Conservation (phyloP, 23 tunicate genomes). For the Styela clava region DNA sequence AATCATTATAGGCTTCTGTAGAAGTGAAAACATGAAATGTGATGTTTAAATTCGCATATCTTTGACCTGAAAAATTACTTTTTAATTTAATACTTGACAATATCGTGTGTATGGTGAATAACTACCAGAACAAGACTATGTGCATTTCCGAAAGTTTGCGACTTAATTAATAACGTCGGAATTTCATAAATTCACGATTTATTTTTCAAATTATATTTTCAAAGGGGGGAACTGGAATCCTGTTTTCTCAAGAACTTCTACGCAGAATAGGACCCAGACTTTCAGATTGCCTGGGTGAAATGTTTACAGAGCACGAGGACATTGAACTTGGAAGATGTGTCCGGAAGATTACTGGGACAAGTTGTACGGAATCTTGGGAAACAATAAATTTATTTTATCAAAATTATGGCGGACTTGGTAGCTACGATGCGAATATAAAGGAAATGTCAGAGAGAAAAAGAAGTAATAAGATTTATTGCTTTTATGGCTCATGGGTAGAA, state of each 20-base stretch:
- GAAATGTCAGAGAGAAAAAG: conserved; percentile 16
- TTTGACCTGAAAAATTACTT: no score
- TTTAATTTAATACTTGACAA: no score
- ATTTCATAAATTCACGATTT: no score
- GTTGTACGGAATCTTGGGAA: conserved; percentile 58
- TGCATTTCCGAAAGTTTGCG: no score
- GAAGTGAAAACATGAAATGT: no score
- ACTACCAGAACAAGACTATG: no score
- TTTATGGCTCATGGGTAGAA: no score
- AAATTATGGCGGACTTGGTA: conserved; percentile 32
- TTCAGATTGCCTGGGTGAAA: conserved; percentile 33
- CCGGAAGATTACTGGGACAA: conserved; percentile 25
- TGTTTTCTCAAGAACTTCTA: conserved; percentile 50
- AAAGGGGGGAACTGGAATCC: conserved; percentile 75
- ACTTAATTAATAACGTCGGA: no score
- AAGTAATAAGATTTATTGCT: conserved; percentile 1
- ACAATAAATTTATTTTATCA: conserved; percentile 34
- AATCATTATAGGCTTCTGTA: no score
- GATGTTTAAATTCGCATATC: no score
- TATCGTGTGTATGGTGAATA: no score
- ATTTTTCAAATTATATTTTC: no score
- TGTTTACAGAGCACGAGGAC: conserved; percentile 88
- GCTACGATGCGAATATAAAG: conserved; percentile 11
- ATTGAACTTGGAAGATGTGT: conserved; percentile 87
- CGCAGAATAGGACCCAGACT: conserved; percentile 49